Conservation (phyloP, 2,888 invertebrate genomes). For the Eumerus sabulonum region DNA sequence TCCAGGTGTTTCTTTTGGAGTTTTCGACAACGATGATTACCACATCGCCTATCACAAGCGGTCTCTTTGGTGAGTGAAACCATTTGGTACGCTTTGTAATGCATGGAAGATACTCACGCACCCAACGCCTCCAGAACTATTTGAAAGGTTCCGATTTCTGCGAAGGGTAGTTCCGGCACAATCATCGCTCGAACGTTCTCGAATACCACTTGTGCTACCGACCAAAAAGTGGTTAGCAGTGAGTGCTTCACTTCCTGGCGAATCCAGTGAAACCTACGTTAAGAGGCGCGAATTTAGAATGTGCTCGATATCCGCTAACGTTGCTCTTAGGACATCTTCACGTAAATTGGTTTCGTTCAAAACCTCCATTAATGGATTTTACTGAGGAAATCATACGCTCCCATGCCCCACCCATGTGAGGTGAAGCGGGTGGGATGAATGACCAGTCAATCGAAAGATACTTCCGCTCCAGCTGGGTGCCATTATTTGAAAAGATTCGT, state of each 20-base stretch:
- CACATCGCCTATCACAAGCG: slow-evolving; percentile 37
- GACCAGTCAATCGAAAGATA: no score
- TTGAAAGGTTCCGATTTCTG: slow-evolving; percentile 34
- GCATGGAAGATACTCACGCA: no score
- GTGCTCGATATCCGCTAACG: slow-evolving; percentile 51
- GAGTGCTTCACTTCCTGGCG: no score
- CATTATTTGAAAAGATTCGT: no score
- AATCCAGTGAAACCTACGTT: no score
- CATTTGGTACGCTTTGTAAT: slow-evolving; percentile 41
- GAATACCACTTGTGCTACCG: no score
- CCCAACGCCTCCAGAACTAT: slow-evolving; percentile 56
- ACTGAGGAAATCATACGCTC: slow-evolving; percentile 59
- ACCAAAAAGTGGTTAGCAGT: slow-evolving; percentile 57
- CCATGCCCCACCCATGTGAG: slow-evolving; percentile 63
- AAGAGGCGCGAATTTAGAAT: slow-evolving; percentile 49
- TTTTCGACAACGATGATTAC: slow-evolving; percentile 57
- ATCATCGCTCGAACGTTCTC: slow-evolving; percentile 30
- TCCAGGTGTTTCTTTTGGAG: no score
- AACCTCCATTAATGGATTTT: slow-evolving; percentile 58
- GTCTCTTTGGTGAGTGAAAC: slow-evolving; percentile 32
- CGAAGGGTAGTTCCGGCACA: slow-evolving; percentile 34
- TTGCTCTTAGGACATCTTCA: slow-evolving; percentile 49
- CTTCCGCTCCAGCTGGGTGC: slow-evolving; percentile 19
- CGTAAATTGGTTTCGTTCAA: slow-evolving; percentile 14
- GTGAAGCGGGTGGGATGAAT: no score